Evolutionary conservation across 2,113 vertebrate species (phyloP), one percentile per base, ranked within the genome.

Genomic region (Ictalurus furcatus): DNA sequence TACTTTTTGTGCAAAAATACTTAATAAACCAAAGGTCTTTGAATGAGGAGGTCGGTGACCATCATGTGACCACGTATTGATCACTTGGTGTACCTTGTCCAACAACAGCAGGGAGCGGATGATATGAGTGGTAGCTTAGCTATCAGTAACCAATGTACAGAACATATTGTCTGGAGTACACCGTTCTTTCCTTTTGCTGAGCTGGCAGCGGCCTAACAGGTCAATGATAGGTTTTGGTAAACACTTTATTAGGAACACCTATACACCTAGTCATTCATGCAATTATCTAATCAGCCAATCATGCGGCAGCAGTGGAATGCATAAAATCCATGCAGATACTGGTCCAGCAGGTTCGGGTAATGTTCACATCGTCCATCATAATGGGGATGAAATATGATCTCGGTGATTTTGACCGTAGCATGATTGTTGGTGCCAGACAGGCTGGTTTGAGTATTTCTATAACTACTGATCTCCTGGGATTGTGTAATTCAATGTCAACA

Each of bases 81-180:
- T 85, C 87, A 52, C 14, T 73, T 16, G 11, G 34, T 91, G 91
- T 59, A 90, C 87, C 89, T 91, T 91, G 89, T 76, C 59, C 91
- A 28, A 58, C 84, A 69, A 44, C 85, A 87, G 63, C 11, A 54
- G 25, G 59, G 52, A 34, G 44, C 37, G 21, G 54, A 11, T 34
- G 28, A 65, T 78, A 69, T 25, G 65, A 86, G 81, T 63, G 59
- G 12, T 12, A 73, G 76, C 56, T 88, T 83, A n/a, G 37, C 76
- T 67, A 34, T 73, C 52, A 67, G 37, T 74, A 44, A 63, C 21
- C 48, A 74, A 85, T 79, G 30, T 78, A 63, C 37, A 90, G 86
- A 86, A 90, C 84, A 78, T 48, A 48, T 48, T 7, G 44, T 48
- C 44, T 48, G 44, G 6, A 48, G 44, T 48, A 48, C 44, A 48